Evolutionary conservation across 2,797 vertebrate species (phyloP), one percentile per base, ranked within the genome.

Genomic region (Clarias pachynema): DNA sequence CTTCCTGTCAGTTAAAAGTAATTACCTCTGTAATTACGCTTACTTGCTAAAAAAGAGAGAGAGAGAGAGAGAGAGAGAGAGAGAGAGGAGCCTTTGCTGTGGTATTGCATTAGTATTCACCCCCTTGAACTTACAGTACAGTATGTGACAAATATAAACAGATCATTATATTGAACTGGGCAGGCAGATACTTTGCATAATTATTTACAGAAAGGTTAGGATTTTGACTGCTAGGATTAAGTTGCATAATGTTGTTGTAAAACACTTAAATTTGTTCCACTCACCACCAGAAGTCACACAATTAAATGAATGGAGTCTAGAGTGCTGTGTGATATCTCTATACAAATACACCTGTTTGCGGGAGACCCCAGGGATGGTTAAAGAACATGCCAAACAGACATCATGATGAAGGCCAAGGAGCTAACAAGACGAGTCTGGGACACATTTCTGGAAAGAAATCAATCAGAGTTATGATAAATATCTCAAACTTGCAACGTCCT

Each of bases 1-100:
- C 78, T 63, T 84, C 66, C 81, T 84, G 60, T 83, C 69, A 72
- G 75, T 88, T 83, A 66, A 85, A 85, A 56, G 83, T 80, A 86
- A 87, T 88, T 77, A 85, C 62, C 26, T 44, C 74, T 49, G n/a
- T 82, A 80, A 84, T 85, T 81, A 84, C 73, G 77, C 72, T 65
- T 26, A 7, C 69, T 59, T 65, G 69, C 15, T 16, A 14, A 9
- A 31, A 77, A 15, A 34, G 1, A 53, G 12, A 14, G 49, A 14
- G 53, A 59, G 20, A 2, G 4, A 29, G 16, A 77, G 12, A 34
- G 1, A 77, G 12, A 34, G 1, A 53, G 12, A 14, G 49, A 14
- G 53, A 59, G 20, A 2, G 4, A 29, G 16, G 79, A 68, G 37
- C 59, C 15, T 66, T 69, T 26, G 5, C n/a, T 56, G 72, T 57